Conservation (phyloP, 2,888 invertebrate species). For the Altica lythri region DNA sequence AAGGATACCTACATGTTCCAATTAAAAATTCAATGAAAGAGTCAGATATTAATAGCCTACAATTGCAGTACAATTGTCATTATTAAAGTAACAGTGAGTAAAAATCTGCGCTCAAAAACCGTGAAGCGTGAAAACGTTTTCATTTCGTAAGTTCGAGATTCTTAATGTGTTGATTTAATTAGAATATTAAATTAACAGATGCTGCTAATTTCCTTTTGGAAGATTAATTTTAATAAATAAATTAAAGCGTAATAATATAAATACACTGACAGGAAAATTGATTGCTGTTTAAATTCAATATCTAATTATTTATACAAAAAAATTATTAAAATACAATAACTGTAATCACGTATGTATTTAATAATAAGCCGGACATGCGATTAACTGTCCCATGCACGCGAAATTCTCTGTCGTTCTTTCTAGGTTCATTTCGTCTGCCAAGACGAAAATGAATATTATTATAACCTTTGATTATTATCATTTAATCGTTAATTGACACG, state of each 20-base stretch:
- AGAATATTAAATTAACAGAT: conserved; percentile 21
- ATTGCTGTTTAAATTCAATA: too few relatives aligned
- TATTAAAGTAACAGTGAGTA: conserved; percentile 27
- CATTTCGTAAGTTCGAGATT: conserved; percentile 24
- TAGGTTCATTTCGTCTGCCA: too few relatives aligned
- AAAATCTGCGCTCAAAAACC: conserved; percentile 28
- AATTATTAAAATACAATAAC: conserved; percentile 15
- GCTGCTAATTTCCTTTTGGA: neutral
- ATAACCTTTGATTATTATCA: too few relatives aligned
- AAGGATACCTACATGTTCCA: too few relatives aligned
- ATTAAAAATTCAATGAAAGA: neutral
- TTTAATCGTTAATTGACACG: too few relatives aligned
- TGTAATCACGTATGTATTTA: too few relatives aligned
- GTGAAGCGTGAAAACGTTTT: conserved; percentile 34
- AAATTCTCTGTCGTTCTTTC: too few relatives aligned
- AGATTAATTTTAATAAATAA: neutral
- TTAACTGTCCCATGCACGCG: too few relatives aligned
- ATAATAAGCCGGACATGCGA: too few relatives aligned
- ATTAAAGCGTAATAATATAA: neutral
- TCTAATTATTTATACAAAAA: conserved; percentile 1
- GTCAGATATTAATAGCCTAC: neutral
- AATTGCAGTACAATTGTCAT: conserved; percentile 29
- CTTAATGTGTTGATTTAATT: conserved; percentile 25
- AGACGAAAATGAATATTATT: too few relatives aligned
- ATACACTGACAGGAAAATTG: neutral